Percentiles rank a stretch among this genome's conserved stretches.
These are phyloP conservation scores for Drosophila histrio DNA, from an alignment of 2,888 invertebrate genomes.

Conservation along the genomic window DNA sequence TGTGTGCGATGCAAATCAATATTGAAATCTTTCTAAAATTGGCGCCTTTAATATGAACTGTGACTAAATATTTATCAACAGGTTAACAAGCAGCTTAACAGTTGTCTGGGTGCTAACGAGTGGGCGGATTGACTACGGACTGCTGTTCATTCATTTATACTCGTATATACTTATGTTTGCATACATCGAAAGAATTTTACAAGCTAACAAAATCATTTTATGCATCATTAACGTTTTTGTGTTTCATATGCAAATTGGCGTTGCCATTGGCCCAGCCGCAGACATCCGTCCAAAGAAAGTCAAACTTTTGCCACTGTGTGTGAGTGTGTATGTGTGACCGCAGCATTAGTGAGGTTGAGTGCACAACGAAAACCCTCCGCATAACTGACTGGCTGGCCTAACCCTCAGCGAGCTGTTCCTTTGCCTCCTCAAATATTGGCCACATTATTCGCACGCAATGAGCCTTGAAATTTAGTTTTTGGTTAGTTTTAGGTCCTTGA, in stretches of 20 bases:
- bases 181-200: conserved; percentile 65
- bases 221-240: conserved; percentile 80
- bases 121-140: conserved; percentile 20
- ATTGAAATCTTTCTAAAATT: conserved; percentile 40
- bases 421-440: conserved; percentile 51
- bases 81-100: conserved; percentile 71
- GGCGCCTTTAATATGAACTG: conserved; percentile 27
- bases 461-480: conserved; percentile 80
- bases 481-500: conserved; percentile 69
- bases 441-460: conserved; percentile 80
- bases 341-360: conserved; percentile 75
- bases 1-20: conserved; percentile 56
- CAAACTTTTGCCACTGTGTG: conserved; percentile 59
- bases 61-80: conserved; percentile 69
- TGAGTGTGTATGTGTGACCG: conserved; percentile 52
- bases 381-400: conserved; percentile 23
- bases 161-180: conserved; percentile 15
- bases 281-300: conserved; percentile 71
- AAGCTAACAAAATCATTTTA: conserved; percentile 79
- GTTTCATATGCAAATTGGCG: conserved; percentile 76
- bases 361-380: conserved; percentile 51
- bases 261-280: conserved; percentile 34
- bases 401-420: conserved; percentile 23
- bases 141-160: conserved; percentile 72
- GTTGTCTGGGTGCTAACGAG: conserved; percentile 47